A percentile compares a stretch with the other conserved stretches of the same genome.
Evolutionary conservation across 2,888 invertebrate genomes (phyloP).

Genomic region (Megaustenia siamemsis): DNA sequence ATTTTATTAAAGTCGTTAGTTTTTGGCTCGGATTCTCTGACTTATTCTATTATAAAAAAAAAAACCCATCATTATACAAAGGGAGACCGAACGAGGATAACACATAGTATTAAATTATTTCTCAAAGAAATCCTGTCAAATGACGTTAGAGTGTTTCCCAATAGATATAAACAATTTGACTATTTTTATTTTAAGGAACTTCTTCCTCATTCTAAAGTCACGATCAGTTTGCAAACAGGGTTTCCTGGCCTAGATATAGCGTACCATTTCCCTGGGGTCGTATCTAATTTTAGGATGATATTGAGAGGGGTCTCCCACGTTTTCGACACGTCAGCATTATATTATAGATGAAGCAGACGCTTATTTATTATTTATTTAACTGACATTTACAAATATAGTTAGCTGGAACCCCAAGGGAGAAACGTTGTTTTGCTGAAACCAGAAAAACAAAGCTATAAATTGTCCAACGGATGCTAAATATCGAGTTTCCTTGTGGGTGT

Average conservation of each 20-base stretch:
- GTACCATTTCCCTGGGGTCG: neutral
- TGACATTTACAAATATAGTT: neutral
- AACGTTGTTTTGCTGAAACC: neutral
- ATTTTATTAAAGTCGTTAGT: neutral
- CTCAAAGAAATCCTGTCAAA: neutral
- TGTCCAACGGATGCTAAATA: no score
- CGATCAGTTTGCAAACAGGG: neutral
- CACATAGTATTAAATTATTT: neutral
- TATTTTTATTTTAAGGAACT: no score
- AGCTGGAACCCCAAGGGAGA: neutral
- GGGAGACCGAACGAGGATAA: conserved; percentile 3
- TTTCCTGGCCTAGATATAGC: neutral
- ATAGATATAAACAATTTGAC: no score
- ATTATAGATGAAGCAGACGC: neutral
- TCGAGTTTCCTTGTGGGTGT: no score
- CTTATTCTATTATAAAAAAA: neutral
- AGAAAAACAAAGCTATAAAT: neutral
- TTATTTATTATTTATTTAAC: neutral
- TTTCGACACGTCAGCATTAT: neutral
- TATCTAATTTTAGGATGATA: neutral
- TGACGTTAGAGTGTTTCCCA: no score
- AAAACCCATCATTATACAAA: conserved; percentile 8
- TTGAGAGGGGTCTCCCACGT: neutral
- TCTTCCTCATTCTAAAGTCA: neutral
- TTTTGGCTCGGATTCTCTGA: conserved; percentile 18